Evolutionary conservation across 2,113 vertebrate species (phyloP).

Genomic region (Notiomystis cincta): DNA sequence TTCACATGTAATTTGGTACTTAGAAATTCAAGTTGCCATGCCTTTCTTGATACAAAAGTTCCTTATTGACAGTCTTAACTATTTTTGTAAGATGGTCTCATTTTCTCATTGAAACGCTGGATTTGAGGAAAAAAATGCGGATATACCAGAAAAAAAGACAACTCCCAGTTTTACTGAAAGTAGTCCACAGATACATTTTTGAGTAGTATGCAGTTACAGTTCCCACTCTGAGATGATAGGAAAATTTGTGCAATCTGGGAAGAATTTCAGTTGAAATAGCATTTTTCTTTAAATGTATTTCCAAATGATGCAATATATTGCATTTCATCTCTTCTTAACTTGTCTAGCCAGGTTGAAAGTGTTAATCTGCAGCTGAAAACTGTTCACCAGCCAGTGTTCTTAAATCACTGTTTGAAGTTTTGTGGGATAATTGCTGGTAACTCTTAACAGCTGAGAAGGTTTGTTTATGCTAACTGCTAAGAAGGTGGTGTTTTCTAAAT

Average conservation of each 20-base stretch:
- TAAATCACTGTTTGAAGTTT: neutral
- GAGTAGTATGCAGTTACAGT: neutral
- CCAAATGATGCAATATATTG: neutral
- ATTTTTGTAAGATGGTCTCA: neutral
- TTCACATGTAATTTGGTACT: neutral
- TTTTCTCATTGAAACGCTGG: neutral
- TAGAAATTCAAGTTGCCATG: neutral
- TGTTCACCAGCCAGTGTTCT: neutral
- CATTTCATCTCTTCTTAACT: neutral
- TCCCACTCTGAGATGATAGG: neutral
- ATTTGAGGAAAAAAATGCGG: neutral
- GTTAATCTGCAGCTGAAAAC: neutral
- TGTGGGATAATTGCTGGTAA: neutral
- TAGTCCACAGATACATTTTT: neutral
- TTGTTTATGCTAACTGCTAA: neutral
- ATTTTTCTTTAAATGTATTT: conserved; percentile 16
- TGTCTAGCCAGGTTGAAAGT: neutral
- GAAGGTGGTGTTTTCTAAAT: neutral
- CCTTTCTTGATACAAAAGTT: neutral
- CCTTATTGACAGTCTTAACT: neutral
- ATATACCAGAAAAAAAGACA: neutral
- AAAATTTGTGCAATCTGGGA: conserved; percentile 25
- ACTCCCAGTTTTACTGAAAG: neutral
- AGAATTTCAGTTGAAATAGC: neutral
- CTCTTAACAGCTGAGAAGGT: neutral